Evolutionary conservation across 35 echinoderm and acorn worm species (phyloP), one percentile per base, ranked within the genome.

Genomic region (Holothuria glaberrima): DNA sequence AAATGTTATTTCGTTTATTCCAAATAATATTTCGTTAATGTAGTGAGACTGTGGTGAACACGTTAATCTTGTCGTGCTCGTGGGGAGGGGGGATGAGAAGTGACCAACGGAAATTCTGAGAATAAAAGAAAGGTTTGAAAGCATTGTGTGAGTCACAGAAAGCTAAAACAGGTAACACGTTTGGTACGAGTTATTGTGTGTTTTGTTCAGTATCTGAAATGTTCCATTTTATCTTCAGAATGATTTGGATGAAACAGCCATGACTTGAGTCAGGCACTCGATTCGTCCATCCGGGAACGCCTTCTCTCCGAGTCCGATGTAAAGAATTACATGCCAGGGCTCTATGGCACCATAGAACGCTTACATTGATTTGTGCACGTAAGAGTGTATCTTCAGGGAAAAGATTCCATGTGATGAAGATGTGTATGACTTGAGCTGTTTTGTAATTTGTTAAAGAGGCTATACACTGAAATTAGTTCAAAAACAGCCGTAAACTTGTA

Each of bases 361-460:
- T 21, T 22, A 86, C 18, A 32, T 86, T 72, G 80, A 26, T 29
- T 26, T 60, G 26, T 92, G 90, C 50, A 30, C 58, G 31, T 19
- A 58, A n/a, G 81, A 92, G 33, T 71, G 66, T n/a, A 48, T 71
- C 56, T 92, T 92, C 56, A 71, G 80, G 38, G 25, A 32, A n/a
- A 33, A 26, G 10, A 60, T 86, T 35, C 81, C 90, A 22, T 92
- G 90, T 86, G 81, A 92, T 54, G 38, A 63, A 57, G 90, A 92
- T 86, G 90, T 92, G 18, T 92, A 86, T 83, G 74, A 92, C 21
- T 58, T 92, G 90, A 86, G 80, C 88, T 88, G 82, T 64, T 12
- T 86, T 46, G 44, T 46, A 4, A 46, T 46, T n/a, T n/a, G n/a
- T n/a, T n/a, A n/a, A n/a, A n/a, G n/a, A n/a, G n/a, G n/a, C n/a